These are phyloP conservation scores for Discoglossus pictus DNA, from an alignment of 2,797 vertebrate genomes.

Conservation along the genomic window DNA sequence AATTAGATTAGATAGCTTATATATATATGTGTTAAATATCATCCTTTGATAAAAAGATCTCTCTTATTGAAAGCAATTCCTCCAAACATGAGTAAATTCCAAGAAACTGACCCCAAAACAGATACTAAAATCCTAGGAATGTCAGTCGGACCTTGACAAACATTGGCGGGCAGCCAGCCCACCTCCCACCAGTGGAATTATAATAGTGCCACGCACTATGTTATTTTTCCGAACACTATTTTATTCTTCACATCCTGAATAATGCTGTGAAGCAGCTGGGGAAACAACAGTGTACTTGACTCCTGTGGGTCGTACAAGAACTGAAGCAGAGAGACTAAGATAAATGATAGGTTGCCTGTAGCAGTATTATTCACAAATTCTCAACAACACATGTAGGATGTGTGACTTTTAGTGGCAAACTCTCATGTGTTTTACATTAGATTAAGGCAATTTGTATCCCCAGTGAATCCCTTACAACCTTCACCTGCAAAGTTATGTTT, in stretches of 20 bases:
- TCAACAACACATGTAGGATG: conserved; percentile 1
- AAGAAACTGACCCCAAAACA: conserved; percentile 13
- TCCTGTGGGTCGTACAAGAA: conserved; percentile 35
- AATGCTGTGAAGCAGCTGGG: conserved; percentile 28
- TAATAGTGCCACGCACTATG: neutral
- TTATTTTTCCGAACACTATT: conserved; percentile 4
- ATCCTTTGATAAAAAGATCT: no score
- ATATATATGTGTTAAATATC: no score
- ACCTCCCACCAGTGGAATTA: neutral
- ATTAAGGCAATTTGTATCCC: neutral
- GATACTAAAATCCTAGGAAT: neutral
- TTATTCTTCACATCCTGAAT: conserved; percentile 3
- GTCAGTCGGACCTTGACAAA: conserved; percentile 29
- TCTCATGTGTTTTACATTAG: neutral
- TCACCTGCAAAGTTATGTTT: no score
- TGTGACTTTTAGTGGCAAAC: neutral
- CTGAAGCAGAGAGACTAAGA: conserved; percentile 16
- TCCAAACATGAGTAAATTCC: no score
- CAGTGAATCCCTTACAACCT: neutral
- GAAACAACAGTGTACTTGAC: conserved; percentile 20
- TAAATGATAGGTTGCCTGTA: conserved; percentile 21
- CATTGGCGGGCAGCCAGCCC: conserved; percentile 3
- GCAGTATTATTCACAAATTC: conserved; percentile 13
- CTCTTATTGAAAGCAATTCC: no score
- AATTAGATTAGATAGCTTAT: no score